These are phyloP conservation scores for Calephelis nemesis DNA, from an alignment of 1,140 invertebrate genomes.

Conservation along the genomic window DNA sequence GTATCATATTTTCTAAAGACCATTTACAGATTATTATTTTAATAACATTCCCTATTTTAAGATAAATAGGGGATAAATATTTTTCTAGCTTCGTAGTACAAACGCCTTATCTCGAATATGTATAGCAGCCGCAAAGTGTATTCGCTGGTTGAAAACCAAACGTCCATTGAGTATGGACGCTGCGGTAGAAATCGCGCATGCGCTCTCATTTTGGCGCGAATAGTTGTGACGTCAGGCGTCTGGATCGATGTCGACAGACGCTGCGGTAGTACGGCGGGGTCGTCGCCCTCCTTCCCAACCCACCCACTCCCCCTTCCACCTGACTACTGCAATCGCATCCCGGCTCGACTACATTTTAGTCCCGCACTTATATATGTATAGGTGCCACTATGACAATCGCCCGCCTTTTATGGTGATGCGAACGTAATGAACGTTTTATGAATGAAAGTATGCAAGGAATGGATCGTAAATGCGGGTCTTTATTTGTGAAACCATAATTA, in stretches of 20 bases:
- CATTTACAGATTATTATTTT: no score
- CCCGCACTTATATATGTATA: constrained; percentile 47
- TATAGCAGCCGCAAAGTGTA: constrained; percentile 52
- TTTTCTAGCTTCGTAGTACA: background rate
- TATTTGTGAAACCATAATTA: constrained; percentile 37
- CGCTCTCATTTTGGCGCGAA: constrained; percentile 77
- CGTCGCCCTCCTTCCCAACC: constrained; percentile 60
- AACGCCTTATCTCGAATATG: background rate
- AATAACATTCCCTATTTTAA: no score
- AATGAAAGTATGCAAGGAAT: constrained; percentile 63
- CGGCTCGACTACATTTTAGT: constrained; percentile 54
- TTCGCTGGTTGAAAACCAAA: constrained; percentile 60
- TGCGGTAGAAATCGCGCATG: constrained; percentile 70
- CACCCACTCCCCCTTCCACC: constrained; percentile 57
- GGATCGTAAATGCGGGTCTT: constrained; percentile 48
- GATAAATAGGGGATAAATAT: background rate
- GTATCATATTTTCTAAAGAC: no score
- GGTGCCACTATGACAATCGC: constrained; percentile 57
- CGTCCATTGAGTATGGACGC: constrained; percentile 72
- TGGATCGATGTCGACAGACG: constrained; percentile 77
- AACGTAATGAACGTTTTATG: constrained; percentile 60
- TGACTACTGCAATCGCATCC: constrained; percentile 74
- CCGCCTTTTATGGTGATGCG: constrained; percentile 68
- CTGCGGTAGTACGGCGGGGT: constrained; percentile 77
- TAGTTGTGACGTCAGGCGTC: constrained; percentile 74